Evolutionary conservation across 1,140 invertebrate species (phyloP).

Genomic region (Diprion similis): DNA sequence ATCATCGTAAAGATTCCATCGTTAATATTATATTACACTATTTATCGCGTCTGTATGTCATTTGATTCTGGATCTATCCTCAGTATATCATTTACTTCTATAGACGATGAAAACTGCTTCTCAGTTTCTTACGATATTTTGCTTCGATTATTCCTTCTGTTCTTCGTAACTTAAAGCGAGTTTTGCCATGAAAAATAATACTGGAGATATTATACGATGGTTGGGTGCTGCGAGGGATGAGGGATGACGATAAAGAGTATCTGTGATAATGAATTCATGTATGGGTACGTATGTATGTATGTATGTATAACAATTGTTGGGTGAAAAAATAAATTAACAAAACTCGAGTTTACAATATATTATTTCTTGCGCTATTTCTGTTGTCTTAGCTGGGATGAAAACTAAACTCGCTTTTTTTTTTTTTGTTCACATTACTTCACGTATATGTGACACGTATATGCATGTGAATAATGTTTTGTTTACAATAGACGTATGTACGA

Average conservation of each 20-base stretch:
- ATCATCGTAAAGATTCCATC: slow-evolving; percentile 29
- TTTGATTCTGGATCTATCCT: slow-evolving; percentile 31
- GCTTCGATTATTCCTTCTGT: slow-evolving; percentile 5
- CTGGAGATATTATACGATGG: slow-evolving; percentile 37
- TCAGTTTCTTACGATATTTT: slow-evolving; percentile 4
- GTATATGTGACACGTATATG: not conserved
- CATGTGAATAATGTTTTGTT: not conserved
- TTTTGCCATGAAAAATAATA: slow-evolving; percentile 43
- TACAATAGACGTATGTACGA: not conserved
- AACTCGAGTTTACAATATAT: slow-evolving; percentile 31
- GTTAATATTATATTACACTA: not conserved
- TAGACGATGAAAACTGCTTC: too few relatives aligned
- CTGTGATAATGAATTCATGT: not conserved
- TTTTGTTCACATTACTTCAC: slow-evolving; percentile 13
- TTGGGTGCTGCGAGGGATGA: slow-evolving; percentile 24
- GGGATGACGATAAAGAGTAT: slow-evolving; percentile 22
- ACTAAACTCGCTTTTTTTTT: slow-evolving; percentile 17
- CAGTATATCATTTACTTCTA: slow-evolving; percentile 6
- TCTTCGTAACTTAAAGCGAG: slow-evolving; percentile 29
- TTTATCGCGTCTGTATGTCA: slow-evolving; percentile 31
- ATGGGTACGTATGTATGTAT: not conserved
- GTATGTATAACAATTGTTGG: slow-evolving; percentile 7
- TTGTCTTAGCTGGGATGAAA: not conserved
- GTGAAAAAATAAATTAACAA: slow-evolving; percentile 36
- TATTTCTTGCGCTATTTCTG: slow-evolving; percentile 17